Evolutionary conservation across 2,113 vertebrate species (phyloP).

Genomic region (Leucopsar rothschildi): DNA sequence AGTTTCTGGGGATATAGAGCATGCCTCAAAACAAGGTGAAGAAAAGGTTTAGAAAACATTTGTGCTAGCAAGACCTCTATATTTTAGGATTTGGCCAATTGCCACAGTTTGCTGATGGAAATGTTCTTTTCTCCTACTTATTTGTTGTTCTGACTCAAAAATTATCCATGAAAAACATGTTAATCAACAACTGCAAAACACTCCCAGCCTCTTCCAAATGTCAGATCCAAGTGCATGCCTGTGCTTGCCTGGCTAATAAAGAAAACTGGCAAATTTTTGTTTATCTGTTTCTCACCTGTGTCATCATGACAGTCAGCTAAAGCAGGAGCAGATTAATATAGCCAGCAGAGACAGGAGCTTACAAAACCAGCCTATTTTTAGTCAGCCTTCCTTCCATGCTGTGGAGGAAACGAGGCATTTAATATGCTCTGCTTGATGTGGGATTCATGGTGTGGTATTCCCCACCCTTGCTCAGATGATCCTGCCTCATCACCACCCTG

Average conservation of each 20-base stretch:
- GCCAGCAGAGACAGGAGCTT: conserved; percentile 27
- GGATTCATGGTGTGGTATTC: conserved; percentile 1
- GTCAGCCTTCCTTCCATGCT: not conserved
- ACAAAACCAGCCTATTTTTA: conserved; percentile 50
- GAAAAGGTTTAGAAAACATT: not conserved
- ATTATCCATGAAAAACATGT: not conserved
- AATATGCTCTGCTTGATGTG: not conserved
- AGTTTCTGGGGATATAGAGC: not conserved
- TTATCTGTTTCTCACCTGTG: conserved; percentile 47
- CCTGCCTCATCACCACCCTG: not conserved
- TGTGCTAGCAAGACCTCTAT: not conserved
- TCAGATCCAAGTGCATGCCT: not conserved
- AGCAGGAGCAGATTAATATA: not conserved
- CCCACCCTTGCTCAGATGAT: conserved; percentile 7
- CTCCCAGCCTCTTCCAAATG: not conserved
- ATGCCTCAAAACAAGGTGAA: not conserved
- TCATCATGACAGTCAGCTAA: conserved; percentile 21
- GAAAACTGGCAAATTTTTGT: conserved; percentile 3
- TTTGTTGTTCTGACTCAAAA: not conserved
- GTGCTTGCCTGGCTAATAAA: not conserved
- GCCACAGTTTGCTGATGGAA: not conserved
- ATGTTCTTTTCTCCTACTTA: not conserved
- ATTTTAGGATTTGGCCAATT: not conserved
- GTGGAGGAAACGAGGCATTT: conserved; percentile 9
- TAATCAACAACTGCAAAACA: not conserved